Conservation (phyloP, 2,888 invertebrate genomes). For the Anaspis maculata region DNA sequence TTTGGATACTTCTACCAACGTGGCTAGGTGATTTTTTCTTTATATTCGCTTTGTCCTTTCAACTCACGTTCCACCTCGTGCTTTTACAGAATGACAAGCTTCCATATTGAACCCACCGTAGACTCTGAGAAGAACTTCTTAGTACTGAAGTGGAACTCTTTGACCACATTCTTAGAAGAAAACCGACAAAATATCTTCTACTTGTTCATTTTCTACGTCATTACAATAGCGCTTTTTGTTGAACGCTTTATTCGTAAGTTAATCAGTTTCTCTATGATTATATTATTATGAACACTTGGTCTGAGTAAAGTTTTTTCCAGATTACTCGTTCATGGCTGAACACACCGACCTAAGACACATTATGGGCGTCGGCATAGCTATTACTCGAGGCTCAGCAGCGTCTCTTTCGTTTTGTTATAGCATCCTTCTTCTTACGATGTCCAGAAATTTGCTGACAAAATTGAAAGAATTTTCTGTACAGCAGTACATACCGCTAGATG, state of each 20-base stretch:
- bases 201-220: conserved; percentile 88
- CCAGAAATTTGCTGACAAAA: conserved; percentile 83
- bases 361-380: conserved; percentile 95
- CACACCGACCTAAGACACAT: conserved; percentile 91
- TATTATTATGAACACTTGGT: too few species aligned
- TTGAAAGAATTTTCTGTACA: conserved; percentile 89
- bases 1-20: conserved; percentile 88
- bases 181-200: conserved; percentile 95
- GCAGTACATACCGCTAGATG: conserved; percentile 88
- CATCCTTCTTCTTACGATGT: conserved; percentile 85
- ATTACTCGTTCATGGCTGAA: conserved; percentile 94
- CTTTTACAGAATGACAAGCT: conserved; percentile 75
- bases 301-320: too few species aligned
- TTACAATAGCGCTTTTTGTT: conserved; percentile 87
- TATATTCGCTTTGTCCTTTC: conserved; percentile 50
- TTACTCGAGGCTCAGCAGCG: conserved; percentile 89
- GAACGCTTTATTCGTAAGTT: conserved; percentile 86
- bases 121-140: conserved; percentile 63
- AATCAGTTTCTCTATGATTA: conserved; percentile 3
- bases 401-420: conserved; percentile 92
- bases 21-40: conserved; percentile 51
- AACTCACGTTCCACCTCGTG: conserved; percentile 2
- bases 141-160: conserved; percentile 72
- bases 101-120: conserved; percentile 76
- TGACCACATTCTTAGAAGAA: conserved; percentile 89